These are phyloP conservation scores for Poecilia latipinna DNA, from an alignment of 2,113 vertebrate genomes.

Conservation along the genomic window DNA sequence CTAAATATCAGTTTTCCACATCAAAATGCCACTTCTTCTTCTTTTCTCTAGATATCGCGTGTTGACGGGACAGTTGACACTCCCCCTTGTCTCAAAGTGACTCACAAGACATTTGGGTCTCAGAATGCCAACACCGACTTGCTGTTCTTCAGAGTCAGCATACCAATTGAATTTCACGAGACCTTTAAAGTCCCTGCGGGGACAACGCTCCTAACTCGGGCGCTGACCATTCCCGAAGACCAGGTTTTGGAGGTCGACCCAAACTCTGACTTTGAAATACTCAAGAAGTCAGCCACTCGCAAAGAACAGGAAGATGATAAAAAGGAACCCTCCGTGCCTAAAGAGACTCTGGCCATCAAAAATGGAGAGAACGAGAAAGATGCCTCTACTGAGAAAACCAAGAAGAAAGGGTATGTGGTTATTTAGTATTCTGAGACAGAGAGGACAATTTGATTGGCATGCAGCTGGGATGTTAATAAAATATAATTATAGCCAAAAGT, in stretches of 20 bases:
- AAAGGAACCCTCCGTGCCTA: slow-evolving; percentile 83
- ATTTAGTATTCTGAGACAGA: not conserved
- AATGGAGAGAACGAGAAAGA: slow-evolving; percentile 90
- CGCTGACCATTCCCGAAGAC: slow-evolving; percentile 85
- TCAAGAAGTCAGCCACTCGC: slow-evolving; percentile 88
- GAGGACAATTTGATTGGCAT: not conserved
- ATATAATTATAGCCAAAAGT: too few species aligned
- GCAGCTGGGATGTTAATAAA: not conserved
- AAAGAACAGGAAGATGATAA: slow-evolving; percentile 87
- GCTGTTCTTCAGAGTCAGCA: slow-evolving; percentile 89
- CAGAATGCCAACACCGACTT: slow-evolving; percentile 90
- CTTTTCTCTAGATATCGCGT: slow-evolving; percentile 80
- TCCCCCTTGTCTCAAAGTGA: slow-evolving; percentile 88
- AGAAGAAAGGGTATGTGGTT: slow-evolving; percentile 84
- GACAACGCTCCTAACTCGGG: slow-evolving; percentile 85
- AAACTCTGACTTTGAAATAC: slow-evolving; percentile 89
- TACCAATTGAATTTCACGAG: slow-evolving; percentile 93
- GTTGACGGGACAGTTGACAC: slow-evolving; percentile 91
- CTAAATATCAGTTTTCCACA: not conserved
- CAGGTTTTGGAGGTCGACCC: slow-evolving; percentile 88
- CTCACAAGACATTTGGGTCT: slow-evolving; percentile 88
- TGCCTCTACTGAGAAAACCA: slow-evolving; percentile 90
- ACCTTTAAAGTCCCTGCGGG: slow-evolving; percentile 86
- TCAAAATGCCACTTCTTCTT: not conserved
- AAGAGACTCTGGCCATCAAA: slow-evolving; percentile 74